phyloP scores from a whole-genome alignment of 1,140 invertebrate genomes.

The Amphibalanus amphitrite region DNA sequence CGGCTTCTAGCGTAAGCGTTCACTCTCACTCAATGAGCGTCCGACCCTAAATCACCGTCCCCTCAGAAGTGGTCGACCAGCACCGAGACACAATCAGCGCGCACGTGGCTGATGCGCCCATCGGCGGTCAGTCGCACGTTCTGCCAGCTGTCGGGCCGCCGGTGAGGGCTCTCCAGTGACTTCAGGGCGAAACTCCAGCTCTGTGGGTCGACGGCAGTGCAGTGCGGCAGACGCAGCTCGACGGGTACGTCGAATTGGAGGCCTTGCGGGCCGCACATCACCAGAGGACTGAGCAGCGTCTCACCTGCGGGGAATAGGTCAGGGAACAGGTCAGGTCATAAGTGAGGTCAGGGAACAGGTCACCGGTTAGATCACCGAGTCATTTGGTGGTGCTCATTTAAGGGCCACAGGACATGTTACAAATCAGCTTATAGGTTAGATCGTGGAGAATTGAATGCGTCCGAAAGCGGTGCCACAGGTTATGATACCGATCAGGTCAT shows the following conservation, averaged over 20 bases:
- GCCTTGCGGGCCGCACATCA: conserved; percentile 88
- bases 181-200: conserved; percentile 42
- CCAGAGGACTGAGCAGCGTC: conserved; percentile 73
- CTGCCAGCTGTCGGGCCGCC: conserved; percentile 57
- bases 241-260: conserved; percentile 70
- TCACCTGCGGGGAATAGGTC: conserved; percentile 44
- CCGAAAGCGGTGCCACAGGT: too few relatives aligned
- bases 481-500: too few relatives aligned
- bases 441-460: too few relatives aligned
- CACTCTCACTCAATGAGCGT: too few relatives aligned
- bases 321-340: too few relatives aligned
- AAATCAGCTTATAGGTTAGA: too few relatives aligned
- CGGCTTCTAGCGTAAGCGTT: too few relatives aligned
- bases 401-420: too few relatives aligned
- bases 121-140: conserved; percentile 29
- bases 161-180: conserved; percentile 56
- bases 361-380: too few relatives aligned
- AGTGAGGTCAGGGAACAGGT: too few relatives aligned
- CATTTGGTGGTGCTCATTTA: too few relatives aligned
- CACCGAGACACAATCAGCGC: conserved; percentile 62
- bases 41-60: too few relatives aligned
- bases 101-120: conserved; percentile 24
- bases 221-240: conserved; percentile 47
- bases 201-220: conserved; percentile 30
- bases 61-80: conserved; percentile 75